Base-by-base conservation (phyloP, 1,140 invertebrate genomes). In the Oryctes rhinoceros region DNA sequence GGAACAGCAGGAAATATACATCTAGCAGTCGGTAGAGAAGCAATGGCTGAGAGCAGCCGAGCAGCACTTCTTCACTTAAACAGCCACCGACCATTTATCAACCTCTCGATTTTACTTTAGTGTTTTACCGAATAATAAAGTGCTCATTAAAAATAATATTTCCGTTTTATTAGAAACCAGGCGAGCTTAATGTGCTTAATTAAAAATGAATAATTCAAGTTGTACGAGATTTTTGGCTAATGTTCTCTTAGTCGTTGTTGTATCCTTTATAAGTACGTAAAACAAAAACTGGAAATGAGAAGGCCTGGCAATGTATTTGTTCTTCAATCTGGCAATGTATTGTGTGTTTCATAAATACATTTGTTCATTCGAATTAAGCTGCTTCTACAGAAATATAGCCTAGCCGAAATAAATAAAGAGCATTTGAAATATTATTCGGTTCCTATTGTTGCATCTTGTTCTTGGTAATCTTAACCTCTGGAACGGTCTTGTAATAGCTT, bases 91-190 rank as follows among this genome's bases (percentile, higher is more conserved):
- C 65, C 65, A 71, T 71, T 71, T 71, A 71, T 71, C 65, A 71
- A 71, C 65, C 65, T 71, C 65, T 71, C 65, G 65, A 71, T 71
- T 71, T 71, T 71, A 71, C 65, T 71, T 71, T 71, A 71, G 65
- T 71, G 65, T 71, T 71, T 71, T 71, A 71, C 65, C 35, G 65
- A 71, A 71, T 71, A 71, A 71, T 71, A 24, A 71, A 71, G 65
- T 15, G 18, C 65, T 71, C 65, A 71, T 71, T 71, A 71, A 71
- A 71, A 71, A 71, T 71, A 71, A 71, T 71, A 71, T 71, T 71
- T 71, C 65, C 65, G 65, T 71, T 71, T 71, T 71, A 71, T 71
- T 71, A 71, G 37, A 71, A 71, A 71, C 65, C 20, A 15, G 65
- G 20, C 65, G 65, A 24, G 20, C 20, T 71, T 71, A 71, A 71